A percentile compares a stretch with the other conserved stretches of the same genome.
Evolutionary conservation across 2,888 invertebrate species (phyloP).

Genomic region (Monochamus alternatus): DNA sequence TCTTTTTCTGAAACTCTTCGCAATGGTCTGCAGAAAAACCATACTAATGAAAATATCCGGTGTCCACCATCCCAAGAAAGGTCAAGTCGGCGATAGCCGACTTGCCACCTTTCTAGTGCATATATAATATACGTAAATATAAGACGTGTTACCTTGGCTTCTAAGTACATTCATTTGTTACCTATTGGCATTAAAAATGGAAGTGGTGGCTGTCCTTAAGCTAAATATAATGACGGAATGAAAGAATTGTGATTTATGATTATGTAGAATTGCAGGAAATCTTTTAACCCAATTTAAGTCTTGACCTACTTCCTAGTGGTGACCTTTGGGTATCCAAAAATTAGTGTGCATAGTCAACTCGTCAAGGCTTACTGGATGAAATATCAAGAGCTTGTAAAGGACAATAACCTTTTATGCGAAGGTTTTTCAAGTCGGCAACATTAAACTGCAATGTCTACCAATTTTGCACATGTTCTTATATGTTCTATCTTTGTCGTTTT

Average conservation of each 20-base stretch:
- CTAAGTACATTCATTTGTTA: background rate
- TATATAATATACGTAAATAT: too few species aligned
- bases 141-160: background rate
- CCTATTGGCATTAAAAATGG: background rate
- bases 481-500: too few species aligned
- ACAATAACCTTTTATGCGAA: conserved; percentile 11
- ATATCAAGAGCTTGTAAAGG: background rate
- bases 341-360: background rate
- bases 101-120: too few species aligned
- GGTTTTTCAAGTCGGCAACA: background rate
- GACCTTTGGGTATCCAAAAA: background rate
- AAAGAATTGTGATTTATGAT: background rate
- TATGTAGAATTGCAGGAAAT: background rate
- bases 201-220: background rate
- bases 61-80: too few species aligned
- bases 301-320: background rate
- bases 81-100: too few species aligned
- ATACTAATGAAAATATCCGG: too few species aligned
- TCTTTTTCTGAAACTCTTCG: too few species aligned
- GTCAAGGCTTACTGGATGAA: background rate
- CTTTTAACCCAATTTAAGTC: background rate
- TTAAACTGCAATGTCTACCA: too few species aligned
- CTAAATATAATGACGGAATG: background rate
- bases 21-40: too few species aligned
- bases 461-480: too few species aligned